Conservation (phyloP, 2,797 vertebrate species). For the Dicrostonyx torquatus region DNA sequence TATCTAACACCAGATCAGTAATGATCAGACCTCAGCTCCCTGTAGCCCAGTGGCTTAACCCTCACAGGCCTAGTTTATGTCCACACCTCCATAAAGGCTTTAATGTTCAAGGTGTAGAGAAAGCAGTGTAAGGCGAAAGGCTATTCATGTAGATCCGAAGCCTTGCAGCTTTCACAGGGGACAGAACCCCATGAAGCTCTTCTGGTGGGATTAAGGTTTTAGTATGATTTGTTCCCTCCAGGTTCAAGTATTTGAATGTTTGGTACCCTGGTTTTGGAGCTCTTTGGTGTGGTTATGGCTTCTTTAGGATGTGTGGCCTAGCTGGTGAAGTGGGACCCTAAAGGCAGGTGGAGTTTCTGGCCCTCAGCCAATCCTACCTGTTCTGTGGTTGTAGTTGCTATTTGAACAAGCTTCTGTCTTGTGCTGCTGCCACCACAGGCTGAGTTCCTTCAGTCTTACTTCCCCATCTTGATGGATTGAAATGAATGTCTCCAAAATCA, state of each 20-base stretch:
- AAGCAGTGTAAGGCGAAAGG: background rate
- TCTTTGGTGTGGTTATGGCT: background rate
- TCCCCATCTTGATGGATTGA: background rate
- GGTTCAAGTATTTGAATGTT: background rate
- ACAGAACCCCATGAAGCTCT: rapidly evolving
- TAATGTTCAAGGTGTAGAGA: background rate
- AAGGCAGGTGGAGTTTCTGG: background rate
- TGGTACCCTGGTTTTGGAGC: background rate
- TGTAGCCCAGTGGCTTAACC: background rate
- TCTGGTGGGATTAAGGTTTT: background rate
- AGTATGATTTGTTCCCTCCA: background rate
- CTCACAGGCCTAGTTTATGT: background rate
- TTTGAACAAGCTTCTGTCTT: background rate
- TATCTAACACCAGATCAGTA: background rate
- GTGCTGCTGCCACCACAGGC: background rate
- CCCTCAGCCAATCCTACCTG: background rate
- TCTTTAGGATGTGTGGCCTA: background rate
- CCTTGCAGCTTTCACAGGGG: too few relatives aligned
- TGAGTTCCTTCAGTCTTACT: background rate
- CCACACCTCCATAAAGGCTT: background rate
- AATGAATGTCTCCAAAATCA: background rate
- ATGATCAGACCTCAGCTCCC: background rate
- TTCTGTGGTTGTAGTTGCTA: too few relatives aligned
- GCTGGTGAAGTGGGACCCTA: background rate
- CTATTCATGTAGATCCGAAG: background rate